These are phyloP conservation scores for Dicyrtomina minuta DNA, from an alignment of 2,888 invertebrate genomes.

Conservation along the genomic window DNA sequence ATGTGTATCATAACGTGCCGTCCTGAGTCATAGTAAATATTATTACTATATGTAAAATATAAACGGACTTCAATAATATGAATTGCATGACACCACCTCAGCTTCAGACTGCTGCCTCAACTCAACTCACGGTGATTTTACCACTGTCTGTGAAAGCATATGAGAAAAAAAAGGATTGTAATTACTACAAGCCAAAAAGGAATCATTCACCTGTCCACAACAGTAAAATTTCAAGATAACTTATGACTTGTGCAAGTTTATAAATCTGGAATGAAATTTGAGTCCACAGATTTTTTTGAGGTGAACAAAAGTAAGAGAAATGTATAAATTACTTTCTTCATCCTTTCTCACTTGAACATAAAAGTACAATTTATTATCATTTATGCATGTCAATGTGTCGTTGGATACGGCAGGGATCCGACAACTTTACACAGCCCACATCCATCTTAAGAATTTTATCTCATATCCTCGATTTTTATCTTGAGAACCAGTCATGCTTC, in stretches of 20 bases:
- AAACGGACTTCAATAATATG: too few relatives aligned
- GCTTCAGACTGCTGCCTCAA: too few relatives aligned
- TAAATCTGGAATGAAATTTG: neutral
- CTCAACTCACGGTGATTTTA: too few relatives aligned
- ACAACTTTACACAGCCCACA: neutral
- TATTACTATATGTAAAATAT: too few relatives aligned
- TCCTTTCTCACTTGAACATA: neutral
- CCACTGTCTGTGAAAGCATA: too few relatives aligned
- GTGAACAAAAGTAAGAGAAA: neutral
- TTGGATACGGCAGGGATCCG: slow-evolving; percentile 4
- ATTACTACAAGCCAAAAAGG: neutral
- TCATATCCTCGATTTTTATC: neutral
- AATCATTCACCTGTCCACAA: neutral
- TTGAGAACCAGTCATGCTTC: neutral
- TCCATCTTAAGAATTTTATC: slow-evolving; percentile 1
- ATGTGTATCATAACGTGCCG: too few relatives aligned
- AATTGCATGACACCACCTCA: too few relatives aligned
- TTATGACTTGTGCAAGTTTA: neutral
- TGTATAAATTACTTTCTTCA: neutral
- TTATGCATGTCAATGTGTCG: slow-evolving; percentile 1
- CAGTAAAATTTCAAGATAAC: neutral
- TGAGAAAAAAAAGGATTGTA: neutral
- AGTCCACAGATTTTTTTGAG: neutral
- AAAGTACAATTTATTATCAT: slow-evolving; percentile 4
- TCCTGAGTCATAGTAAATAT: too few relatives aligned